Conservation (phyloP, 2,888 invertebrate species). For the Epistrophella euchroma region DNA sequence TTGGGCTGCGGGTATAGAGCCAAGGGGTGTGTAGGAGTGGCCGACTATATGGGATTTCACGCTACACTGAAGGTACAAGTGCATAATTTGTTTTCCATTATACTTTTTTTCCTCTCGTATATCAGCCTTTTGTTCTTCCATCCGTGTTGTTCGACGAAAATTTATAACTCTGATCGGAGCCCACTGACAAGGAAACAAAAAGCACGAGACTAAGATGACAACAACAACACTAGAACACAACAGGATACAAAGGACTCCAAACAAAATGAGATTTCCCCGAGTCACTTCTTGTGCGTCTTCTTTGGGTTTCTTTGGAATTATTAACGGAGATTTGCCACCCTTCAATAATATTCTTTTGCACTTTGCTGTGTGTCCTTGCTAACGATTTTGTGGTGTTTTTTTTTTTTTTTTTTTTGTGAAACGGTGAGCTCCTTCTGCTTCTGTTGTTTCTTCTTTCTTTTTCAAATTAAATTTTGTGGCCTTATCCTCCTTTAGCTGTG, state of each 20-base stretch:
- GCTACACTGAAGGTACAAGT: slow-evolving; percentile 73
- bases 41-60: slow-evolving; percentile 68
- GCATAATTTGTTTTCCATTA: slow-evolving; percentile 76
- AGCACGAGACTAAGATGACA: slow-evolving; percentile 22
- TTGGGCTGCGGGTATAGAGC: background rate
- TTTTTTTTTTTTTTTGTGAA: background rate
- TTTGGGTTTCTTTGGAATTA: slow-evolving; percentile 67
- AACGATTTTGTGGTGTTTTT: background rate
- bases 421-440: slow-evolving; percentile 30
- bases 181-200: slow-evolving; percentile 58
- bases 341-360: slow-evolving; percentile 69
- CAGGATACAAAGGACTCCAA: slow-evolving; percentile 59
- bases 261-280: slow-evolving; percentile 72
- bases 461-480: slow-evolving; percentile 73
- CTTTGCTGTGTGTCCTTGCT: slow-evolving; percentile 55
- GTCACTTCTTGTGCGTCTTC: slow-evolving; percentile 44
- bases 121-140: slow-evolving; percentile 30
- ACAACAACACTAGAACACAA: slow-evolving; percentile 19
- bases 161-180: slow-evolving; percentile 72
- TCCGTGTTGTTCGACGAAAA: slow-evolving; percentile 62
- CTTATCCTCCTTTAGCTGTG: slow-evolving; percentile 66
- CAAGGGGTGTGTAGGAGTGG: background rate
- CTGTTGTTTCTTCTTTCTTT: slow-evolving; percentile 49
- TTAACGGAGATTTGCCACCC: slow-evolving; percentile 76
- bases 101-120: slow-evolving; percentile 37